These are phyloP conservation scores for Ovis aries DNA, from an alignment of 2,113 vertebrate species.

Conservation along the genomic window DNA sequence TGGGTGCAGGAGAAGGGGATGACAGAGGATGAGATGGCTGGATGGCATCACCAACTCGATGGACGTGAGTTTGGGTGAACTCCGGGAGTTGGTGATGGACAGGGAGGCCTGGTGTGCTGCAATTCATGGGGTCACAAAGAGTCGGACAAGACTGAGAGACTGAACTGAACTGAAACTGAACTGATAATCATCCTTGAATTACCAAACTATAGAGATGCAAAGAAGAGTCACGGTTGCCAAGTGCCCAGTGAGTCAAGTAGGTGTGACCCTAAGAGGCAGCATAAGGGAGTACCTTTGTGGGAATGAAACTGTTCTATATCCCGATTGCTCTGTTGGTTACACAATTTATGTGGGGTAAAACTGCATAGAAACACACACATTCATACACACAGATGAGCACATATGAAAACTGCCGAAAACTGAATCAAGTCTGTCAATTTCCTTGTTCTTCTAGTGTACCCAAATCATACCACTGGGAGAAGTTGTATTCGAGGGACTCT, in stretches of 20 bases:
- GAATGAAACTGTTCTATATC: background rate
- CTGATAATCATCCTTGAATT: background rate
- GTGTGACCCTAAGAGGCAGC: background rate
- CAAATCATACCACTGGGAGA: background rate
- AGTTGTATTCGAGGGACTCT: background rate
- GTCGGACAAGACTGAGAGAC: accelerated
- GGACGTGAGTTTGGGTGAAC: too few relatives aligned
- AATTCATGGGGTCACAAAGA: too few relatives aligned
- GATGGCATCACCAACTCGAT: too few relatives aligned
- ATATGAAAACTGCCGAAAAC: background rate
- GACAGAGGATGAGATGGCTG: too few relatives aligned
- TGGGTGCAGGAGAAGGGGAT: too few relatives aligned
- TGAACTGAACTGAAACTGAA: too few relatives aligned
- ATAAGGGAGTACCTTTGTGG: background rate
- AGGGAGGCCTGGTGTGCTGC: too few relatives aligned
- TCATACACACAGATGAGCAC: background rate
- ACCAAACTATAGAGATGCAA: background rate
- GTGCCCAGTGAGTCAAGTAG: background rate
- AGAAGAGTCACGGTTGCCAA: background rate
- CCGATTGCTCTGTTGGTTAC: background rate
- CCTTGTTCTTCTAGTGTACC: background rate
- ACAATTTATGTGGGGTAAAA: background rate
- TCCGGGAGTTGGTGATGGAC: too few relatives aligned
- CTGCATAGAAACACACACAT: background rate
- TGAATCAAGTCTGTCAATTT: background rate